Base-by-base conservation (phyloP, 2,888 invertebrate species). In the Dioctria rufipes region DNA sequence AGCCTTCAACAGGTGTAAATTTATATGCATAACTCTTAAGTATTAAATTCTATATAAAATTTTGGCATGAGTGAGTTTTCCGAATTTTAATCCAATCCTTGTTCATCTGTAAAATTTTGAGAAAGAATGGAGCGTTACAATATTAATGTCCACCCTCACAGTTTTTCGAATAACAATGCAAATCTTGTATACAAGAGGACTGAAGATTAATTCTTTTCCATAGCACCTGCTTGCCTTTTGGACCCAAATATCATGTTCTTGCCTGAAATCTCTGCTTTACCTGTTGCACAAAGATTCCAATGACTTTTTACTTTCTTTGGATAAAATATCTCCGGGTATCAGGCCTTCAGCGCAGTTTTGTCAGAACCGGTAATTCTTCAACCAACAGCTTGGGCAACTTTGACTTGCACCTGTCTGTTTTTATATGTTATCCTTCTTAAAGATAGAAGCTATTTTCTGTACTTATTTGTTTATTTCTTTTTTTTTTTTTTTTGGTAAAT, bases 391-490 rank as follows among this genome's bases (percentile, higher is more conserved):
- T 54, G 69, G 51, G 37, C 67, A 69, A 69, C 69, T 69, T 69
- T 69, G 69, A 69, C 49, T 69, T 69, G 69, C 69, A 69, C 69
- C 69, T 69, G 69, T 51, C 49, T 51, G 37, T 51, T 49, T 69
- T 69, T 65, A 42, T 42, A 42, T 65, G 65, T 4, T 42, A n/a
- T 4, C 42, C 39, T 8, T 13, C 46, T 11, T 66, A 42, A 46
- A 46, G 46, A 8, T n/a, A n/a, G 54, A n/a, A 46, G 9, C 9
- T 46, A 54, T 54, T n/a, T 54, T 54, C 25, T 25, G 25, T 25
- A 25, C 25, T 25, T 25, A 25, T 25, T 25, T 0, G 1, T 25
- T n/a, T n/a, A n/a, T n/a, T 25, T 25, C 2, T 54, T n/a, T 0
- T n/a, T 54, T 54, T 54, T 11, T n/a, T 6, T 0, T 11, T 11